These are phyloP conservation scores for Deilephila elpenor DNA, from an alignment of 2,888 invertebrate species.

Conservation along the genomic window DNA sequence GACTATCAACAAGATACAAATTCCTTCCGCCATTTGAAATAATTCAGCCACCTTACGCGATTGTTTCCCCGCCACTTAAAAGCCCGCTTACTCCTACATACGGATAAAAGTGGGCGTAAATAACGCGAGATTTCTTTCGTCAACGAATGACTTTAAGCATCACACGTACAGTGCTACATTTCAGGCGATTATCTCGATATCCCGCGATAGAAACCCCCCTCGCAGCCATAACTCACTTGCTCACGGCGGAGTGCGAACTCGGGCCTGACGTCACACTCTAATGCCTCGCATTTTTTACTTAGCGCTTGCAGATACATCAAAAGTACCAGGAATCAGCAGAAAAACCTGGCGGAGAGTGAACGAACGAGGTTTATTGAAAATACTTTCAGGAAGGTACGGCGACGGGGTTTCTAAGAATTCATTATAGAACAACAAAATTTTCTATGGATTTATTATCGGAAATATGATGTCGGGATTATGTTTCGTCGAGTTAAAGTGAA, in stretches of 20 bases:
- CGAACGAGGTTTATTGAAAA: neutral
- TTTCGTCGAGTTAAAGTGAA: no score
- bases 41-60: no score
- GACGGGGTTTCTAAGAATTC: neutral
- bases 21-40: no score
- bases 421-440: neutral
- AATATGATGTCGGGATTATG: no score
- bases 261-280: constrained; percentile 15
- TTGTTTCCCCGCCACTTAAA: no score
- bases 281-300: constrained; percentile 27
- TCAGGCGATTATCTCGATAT: constrained; percentile 26
- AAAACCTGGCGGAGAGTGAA: no score
- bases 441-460: no score
- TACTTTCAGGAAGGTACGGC: neutral
- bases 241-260: constrained; percentile 24
- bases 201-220: constrained; percentile 26
- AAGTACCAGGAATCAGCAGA: constrained; percentile 11
- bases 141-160: constrained; percentile 26
- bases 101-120: constrained; percentile 27
- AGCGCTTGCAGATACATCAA: constrained; percentile 24
- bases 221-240: constrained; percentile 20
- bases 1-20: no score
- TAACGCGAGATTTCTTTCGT: constrained; percentile 21
- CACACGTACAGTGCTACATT: constrained; percentile 26
- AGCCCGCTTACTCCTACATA: no score